Conservation (phyloP, 2,113 vertebrate species). For the Trachemys scripta region DNA sequence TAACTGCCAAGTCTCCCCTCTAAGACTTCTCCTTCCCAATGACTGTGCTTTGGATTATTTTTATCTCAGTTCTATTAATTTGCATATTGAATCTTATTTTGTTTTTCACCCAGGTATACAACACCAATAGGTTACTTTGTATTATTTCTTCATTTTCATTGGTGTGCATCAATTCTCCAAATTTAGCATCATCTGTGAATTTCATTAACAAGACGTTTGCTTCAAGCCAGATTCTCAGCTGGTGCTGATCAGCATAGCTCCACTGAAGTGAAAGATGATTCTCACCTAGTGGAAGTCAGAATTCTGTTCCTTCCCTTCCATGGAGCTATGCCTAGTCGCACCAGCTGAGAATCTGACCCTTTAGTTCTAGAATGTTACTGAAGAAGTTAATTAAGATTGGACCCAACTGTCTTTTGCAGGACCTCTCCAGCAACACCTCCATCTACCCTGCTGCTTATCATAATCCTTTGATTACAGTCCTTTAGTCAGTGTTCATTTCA, state of each 20-base stretch:
- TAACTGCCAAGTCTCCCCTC: not conserved
- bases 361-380: not conserved
- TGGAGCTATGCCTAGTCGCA: not conserved
- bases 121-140: not conserved
- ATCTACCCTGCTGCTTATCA: not conserved
- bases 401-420: not conserved
- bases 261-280: not conserved
- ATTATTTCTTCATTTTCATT: slow-evolving; percentile 10
- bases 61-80: not conserved
- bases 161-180: not conserved
- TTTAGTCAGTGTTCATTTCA: not conserved
- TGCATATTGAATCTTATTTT: not conserved
- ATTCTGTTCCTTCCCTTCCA: not conserved
- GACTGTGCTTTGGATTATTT: not conserved
- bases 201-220: not conserved
- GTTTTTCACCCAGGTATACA: slow-evolving; percentile 1
- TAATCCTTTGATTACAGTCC: not conserved
- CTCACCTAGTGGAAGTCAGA: not conserved
- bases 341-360: not conserved
- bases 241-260: not conserved
- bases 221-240: not conserved
- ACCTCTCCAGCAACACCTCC: not conserved
- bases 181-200: not conserved
- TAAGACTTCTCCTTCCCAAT: not conserved
- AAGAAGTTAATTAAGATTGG: not conserved